These are phyloP conservation scores for Anas capensis DNA, from an alignment of 2,797 vertebrate species.

Conservation along the genomic window DNA sequence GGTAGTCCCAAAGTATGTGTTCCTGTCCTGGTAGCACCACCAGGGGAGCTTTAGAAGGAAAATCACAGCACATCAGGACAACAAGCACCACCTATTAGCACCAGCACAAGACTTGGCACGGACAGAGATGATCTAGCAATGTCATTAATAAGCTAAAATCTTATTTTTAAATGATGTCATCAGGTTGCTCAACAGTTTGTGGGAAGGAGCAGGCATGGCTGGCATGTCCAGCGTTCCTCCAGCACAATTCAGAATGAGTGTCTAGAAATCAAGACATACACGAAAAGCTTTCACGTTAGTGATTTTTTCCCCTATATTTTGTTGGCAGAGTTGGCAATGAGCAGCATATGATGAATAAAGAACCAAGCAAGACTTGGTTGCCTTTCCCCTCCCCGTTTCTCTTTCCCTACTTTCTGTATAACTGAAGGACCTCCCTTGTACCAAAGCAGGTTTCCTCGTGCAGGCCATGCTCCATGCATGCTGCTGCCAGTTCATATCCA, in stretches of 20 bases:
- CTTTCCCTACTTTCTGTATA: neutral
- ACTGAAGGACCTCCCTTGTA: neutral
- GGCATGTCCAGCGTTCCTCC: fast-evolving
- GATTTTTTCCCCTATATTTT: neutral
- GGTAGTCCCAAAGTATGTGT: neutral
- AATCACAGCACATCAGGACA: neutral
- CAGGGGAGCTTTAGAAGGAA: slow-evolving; percentile 6
- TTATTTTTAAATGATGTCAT: neutral
- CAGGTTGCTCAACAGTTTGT: neutral
- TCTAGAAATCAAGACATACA: neutral
- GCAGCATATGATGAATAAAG: neutral
- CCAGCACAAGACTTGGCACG: neutral
- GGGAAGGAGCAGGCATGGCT: neutral
- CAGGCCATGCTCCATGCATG: neutral
- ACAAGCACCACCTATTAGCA: neutral
- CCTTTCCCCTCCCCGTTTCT: neutral
- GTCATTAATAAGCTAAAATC: neutral
- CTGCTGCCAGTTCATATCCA: slow-evolving; percentile 3
- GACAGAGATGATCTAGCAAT: neutral
- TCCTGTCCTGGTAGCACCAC: neutral
- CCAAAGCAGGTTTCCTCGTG: neutral
- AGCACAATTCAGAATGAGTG: neutral
- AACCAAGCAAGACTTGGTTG: neutral
- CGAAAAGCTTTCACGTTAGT: neutral
- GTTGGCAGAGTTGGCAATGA: neutral